Evolutionary conservation across 2,797 vertebrate genomes (phyloP).

Genomic region (Syndactyla subalaris): DNA sequence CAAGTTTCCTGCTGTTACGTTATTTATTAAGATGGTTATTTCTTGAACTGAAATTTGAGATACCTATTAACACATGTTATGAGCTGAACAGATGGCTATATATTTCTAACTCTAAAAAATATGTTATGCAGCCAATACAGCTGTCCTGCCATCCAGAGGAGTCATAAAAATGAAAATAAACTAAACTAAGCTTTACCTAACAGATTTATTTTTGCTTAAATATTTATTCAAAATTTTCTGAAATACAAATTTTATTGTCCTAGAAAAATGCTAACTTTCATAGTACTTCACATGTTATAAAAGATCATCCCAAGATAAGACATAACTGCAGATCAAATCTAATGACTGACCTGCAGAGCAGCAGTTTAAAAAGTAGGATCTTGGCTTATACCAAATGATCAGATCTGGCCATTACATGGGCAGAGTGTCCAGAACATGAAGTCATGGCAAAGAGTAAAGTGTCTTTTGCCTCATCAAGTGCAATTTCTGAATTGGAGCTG

Average conservation of each 20-base stretch:
- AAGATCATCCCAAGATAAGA: neutral
- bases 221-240: neutral
- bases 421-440: neutral
- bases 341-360: neutral
- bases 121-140: neutral
- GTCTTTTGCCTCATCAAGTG: neutral
- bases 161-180: slow-evolving; percentile 15
- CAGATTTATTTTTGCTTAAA: neutral
- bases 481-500: neutral
- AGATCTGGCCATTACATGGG: neutral
- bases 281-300: neutral
- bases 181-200: neutral
- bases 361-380: neutral
- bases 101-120: slow-evolving; percentile 16
- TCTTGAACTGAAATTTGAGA: slow-evolving; percentile 58
- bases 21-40: slow-evolving; percentile 51
- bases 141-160: slow-evolving; percentile 18
- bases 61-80: slow-evolving; percentile 36
- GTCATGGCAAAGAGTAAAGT: neutral
- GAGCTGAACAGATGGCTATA: slow-evolving; percentile 42
- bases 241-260: slow-evolving; percentile 8
- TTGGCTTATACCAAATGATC: neutral
- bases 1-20: neutral
- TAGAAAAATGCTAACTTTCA: slow-evolving; percentile 22
- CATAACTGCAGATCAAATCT: neutral